These are phyloP conservation scores for Panurus biarmicus DNA, from an alignment of 2,113 vertebrate species.

Conservation along the genomic window DNA sequence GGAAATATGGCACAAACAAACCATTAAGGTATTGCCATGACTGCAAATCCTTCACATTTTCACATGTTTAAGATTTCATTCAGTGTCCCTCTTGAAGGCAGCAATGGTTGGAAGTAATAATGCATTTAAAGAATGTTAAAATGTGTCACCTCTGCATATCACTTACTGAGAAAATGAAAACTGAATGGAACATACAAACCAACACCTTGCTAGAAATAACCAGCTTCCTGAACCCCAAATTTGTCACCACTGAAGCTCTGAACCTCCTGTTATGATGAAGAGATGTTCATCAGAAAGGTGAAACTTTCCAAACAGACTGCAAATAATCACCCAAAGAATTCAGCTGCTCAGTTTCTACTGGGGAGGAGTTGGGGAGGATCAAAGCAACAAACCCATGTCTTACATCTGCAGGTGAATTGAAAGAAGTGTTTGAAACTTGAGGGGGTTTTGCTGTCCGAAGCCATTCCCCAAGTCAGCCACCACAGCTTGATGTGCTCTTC, in stretches of 20 bases:
- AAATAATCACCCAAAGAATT: neutral
- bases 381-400: neutral
- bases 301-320: neutral
- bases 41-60: neutral
- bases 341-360: neutral
- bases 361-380: neutral
- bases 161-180: neutral
- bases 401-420: neutral
- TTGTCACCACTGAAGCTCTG: neutral
- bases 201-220: neutral
- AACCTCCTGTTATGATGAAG: neutral
- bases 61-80: neutral
- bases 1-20: neutral
- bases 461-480: neutral
- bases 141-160: neutral
- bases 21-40: neutral
- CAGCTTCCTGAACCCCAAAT: neutral
- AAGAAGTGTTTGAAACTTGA: neutral
- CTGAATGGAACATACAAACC: neutral
- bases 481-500: neutral
- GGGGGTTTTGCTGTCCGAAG: neutral
- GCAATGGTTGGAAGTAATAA: neutral
- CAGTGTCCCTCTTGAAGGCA: neutral
- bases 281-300: neutral
- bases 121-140: neutral